A percentile compares a stretch with the other conserved stretches of the same genome.
phyloP scores from a whole-genome alignment of 2,888 invertebrate genomes.

The Neoscelio sp. region DNA sequence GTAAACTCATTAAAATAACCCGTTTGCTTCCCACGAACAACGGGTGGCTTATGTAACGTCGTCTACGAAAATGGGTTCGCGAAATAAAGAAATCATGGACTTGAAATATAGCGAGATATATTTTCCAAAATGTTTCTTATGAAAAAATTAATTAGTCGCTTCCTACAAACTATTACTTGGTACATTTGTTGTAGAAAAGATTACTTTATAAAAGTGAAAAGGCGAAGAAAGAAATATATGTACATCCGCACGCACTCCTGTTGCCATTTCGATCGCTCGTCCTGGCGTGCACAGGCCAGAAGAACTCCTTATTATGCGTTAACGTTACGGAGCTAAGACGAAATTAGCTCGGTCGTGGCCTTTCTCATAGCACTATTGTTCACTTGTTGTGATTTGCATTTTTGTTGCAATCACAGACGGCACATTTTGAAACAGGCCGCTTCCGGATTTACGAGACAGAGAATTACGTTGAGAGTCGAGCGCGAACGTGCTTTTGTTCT shows the following conservation, averaged over 20 bases:
- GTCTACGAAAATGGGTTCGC: slow-evolving; percentile 10
- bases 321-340: slow-evolving; percentile 43
- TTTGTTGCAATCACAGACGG: slow-evolving; percentile 67
- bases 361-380: slow-evolving; percentile 67
- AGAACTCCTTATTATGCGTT: slow-evolving; percentile 27
- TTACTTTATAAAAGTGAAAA: slow-evolving; percentile 9
- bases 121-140: slow-evolving; percentile 40
- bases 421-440: slow-evolving; percentile 64
- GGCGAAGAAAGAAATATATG: slow-evolving; percentile 41
- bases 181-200: slow-evolving; percentile 38
- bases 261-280: slow-evolving; percentile 32
- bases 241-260: slow-evolving; percentile 60
- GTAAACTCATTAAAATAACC: slow-evolving; percentile 27
- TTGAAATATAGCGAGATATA: slow-evolving; percentile 48
- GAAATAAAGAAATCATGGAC: neutral
- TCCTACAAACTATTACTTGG: slow-evolving; percentile 44
- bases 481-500: slow-evolving; percentile 45
- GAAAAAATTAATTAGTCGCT: slow-evolving; percentile 44
- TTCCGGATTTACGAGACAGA: slow-evolving; percentile 63
- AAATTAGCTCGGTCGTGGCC: slow-evolving; percentile 59
- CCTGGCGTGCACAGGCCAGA: slow-evolving; percentile 27
- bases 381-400: slow-evolving; percentile 63
- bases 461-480: slow-evolving; percentile 53
- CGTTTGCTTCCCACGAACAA: slow-evolving; percentile 10
- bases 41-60: slow-evolving; percentile 13